Evolutionary conservation across 1,140 invertebrate species (phyloP).

Genomic region (Pseudomyrmex pallidus): DNA sequence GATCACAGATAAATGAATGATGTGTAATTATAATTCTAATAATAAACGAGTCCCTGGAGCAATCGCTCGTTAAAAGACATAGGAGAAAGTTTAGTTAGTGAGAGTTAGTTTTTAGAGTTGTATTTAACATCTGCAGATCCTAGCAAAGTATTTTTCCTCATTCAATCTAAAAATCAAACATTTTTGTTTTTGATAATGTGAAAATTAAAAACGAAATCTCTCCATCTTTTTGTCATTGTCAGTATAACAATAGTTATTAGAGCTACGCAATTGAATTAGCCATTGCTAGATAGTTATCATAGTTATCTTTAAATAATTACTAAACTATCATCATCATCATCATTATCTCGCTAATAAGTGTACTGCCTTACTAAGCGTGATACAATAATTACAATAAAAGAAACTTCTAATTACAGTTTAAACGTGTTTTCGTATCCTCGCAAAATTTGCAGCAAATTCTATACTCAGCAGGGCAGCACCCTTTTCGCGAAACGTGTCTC

Average conservation of each 20-base stretch:
- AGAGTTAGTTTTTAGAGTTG: not conserved
- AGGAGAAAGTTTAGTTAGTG: not conserved
- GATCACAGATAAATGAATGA: not conserved
- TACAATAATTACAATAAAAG: too few species aligned
- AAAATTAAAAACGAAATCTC: too few species aligned
- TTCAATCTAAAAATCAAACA: not conserved
- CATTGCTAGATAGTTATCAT: not conserved
- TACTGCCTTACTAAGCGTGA: conserved; percentile 1
- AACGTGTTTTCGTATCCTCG: not conserved
- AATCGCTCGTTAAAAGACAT: not conserved
- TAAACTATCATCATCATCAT: not conserved
- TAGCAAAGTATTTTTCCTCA: too few species aligned
- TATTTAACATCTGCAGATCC: too few species aligned
- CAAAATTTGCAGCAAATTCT: not conserved
- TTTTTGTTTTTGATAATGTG: not conserved
- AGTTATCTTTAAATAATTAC: not conserved
- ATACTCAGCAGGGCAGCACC: not conserved
- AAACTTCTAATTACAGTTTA: not conserved
- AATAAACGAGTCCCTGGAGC: not conserved
- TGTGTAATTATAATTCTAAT: not conserved
- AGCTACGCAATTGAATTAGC: not conserved
- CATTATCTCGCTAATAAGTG: not conserved
- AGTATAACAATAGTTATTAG: too few species aligned
- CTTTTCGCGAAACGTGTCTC: not conserved
- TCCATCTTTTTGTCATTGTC: too few species aligned